These are phyloP conservation scores for Andrena fulva DNA, from an alignment of 2,888 invertebrate genomes.

Conservation along the genomic window DNA sequence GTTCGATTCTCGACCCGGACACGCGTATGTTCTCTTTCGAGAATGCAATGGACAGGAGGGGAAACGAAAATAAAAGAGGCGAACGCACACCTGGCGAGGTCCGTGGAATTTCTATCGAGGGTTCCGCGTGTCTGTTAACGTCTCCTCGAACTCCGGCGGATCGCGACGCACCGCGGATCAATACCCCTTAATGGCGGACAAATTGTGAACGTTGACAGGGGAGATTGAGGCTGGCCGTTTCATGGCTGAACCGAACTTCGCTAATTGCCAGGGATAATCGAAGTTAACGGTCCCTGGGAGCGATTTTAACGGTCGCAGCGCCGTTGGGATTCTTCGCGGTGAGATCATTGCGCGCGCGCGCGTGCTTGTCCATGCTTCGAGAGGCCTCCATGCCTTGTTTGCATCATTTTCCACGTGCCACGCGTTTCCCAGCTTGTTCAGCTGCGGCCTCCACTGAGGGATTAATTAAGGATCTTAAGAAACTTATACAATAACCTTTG, in stretches of 20 bases:
- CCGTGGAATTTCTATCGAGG: constrained; percentile 21
- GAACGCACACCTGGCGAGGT: constrained; percentile 11
- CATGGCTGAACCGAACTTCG: constrained; percentile 65
- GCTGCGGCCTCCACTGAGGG: constrained; percentile 63
- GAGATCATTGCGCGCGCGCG: constrained; percentile 50
- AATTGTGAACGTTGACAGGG: constrained; percentile 58
- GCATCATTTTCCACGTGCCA: constrained; percentile 70
- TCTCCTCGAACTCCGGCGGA: constrained; percentile 8
- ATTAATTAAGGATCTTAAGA: constrained; percentile 42
- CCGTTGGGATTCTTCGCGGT: constrained; percentile 67
- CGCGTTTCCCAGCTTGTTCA: constrained; percentile 64
- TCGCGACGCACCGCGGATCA: constrained; percentile 42
- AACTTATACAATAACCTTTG: constrained; percentile 31
- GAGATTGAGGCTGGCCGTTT: constrained; percentile 50
- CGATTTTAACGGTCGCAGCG: constrained; percentile 72
- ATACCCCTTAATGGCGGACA: constrained; percentile 59
- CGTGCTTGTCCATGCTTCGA: constrained; percentile 12
- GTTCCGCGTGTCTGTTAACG: constrained; percentile 1
- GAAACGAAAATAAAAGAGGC: constrained; percentile 19
- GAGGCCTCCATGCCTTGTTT: constrained; percentile 66
- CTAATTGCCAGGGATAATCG: constrained; percentile 74
- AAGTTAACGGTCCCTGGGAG: constrained; percentile 66
- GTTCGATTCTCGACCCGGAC: too few species aligned
- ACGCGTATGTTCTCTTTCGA: too few species aligned
- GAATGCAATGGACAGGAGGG: background rate